Evolutionary conservation across 2,888 invertebrate species (phyloP), one percentile per base, ranked within the genome.

Genomic region (Halocaridina rubra): DNA sequence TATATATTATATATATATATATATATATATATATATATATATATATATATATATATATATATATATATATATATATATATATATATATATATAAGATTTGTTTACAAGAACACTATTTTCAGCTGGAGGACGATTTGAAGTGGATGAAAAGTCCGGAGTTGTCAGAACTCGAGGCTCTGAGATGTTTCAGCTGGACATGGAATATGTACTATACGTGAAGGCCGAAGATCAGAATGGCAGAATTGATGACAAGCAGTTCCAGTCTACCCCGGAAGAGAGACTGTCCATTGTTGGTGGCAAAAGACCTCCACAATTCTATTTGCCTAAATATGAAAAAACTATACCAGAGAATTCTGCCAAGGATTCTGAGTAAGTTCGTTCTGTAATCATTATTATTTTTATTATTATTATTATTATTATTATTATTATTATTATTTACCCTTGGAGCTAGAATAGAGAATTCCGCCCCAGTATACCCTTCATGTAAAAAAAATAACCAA

Each of bases 281-380:
- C 92, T 98, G 80, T 97, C 97, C 88, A 98, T 98, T 90, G 96
- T 98, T 27, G 98, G 98, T n/a, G 99, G 98, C 84, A 97, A 98
- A 90, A 93, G 98, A 46, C 96, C 98, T 0, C 99, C 99, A 0
- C 99, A 99, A 92, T 99, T 99, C 92, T 98, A 97, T 91, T 95
- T 98, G 93, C 95, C 96, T 5, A 95, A 96, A 89, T 99, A 99
- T 91, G 96, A 96, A 90, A 97, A 98, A 0, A 97, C 97, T 90
- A 98, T 99, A 89, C 97, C 97, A 1, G 99, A 99, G 92, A 98
- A 98, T 91, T 97, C 97, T 92, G 97, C 96, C 91, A 97, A 97
- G 91, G 98, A 98, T 91, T 97, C 97, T 72, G 98, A 97, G 98
- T 98, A 93, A 95, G 96, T 93, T n/a, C n/a, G n/a, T n/a, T n/a